Percentiles rank a stretch among this genome's conserved stretches.
Conservation (phyloP, 2,888 invertebrate genomes). For the Bembecia ichneumoniformis region DNA sequence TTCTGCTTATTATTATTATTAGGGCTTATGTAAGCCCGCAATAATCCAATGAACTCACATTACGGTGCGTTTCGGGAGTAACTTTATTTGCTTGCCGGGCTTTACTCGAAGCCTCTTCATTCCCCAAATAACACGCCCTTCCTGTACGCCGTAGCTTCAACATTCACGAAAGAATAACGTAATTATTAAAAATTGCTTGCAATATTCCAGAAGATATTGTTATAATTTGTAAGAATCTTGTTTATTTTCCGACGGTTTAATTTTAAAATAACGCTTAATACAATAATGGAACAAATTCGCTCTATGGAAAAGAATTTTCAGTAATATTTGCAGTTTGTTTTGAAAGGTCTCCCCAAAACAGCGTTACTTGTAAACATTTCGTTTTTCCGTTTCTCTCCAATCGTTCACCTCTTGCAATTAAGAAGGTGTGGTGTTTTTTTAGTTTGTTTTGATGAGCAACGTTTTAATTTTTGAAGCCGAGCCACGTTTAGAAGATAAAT, state of each 20-base stretch:
- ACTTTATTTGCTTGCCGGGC: conserved; percentile 62
- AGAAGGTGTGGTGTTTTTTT: neutral
- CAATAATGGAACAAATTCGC: neutral
- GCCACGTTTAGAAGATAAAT: conserved; percentile 22
- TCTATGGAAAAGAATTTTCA: too few relatives aligned
- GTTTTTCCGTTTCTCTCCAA: neutral
- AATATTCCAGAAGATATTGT: conserved; percentile 45
- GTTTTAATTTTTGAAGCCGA: neutral
- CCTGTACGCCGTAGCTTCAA: conserved; percentile 34
- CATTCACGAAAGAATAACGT: conserved; percentile 42
- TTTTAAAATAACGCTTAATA: neutral
- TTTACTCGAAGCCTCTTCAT: conserved; percentile 50
- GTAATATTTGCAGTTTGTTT: too few relatives aligned
- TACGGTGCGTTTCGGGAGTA: conserved; percentile 54
- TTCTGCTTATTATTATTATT: conserved; percentile 68
- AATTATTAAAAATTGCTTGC: conserved; percentile 70
- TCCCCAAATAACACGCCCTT: conserved; percentile 53
- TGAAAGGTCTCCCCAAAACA: too few relatives aligned
- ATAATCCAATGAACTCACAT: conserved; percentile 70
- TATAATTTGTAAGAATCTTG: conserved; percentile 17
- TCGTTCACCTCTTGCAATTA: neutral
- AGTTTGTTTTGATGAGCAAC: neutral
- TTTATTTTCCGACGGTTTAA: conserved; percentile 13
- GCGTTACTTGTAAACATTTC: neutral
- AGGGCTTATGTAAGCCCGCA: conserved; percentile 48